These are phyloP conservation scores for Nasonia vitripennis DNA, from an alignment of 1,140 invertebrate species.

Conservation along the genomic window DNA sequence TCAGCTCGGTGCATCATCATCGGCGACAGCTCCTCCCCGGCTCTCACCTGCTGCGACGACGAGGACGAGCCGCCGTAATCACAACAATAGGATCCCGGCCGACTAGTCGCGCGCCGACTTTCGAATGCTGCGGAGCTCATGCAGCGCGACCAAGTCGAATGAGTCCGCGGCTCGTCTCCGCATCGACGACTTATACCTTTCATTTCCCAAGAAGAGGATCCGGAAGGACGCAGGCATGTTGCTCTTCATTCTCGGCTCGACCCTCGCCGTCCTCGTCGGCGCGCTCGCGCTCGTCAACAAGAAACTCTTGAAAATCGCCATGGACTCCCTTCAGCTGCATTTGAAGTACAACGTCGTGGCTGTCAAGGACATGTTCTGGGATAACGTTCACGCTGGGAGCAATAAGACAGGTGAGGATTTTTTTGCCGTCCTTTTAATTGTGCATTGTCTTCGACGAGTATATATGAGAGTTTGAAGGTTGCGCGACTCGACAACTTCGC, in stretches of 20 bases:
- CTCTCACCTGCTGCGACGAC: too few relatives aligned
- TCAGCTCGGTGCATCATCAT: too few relatives aligned
- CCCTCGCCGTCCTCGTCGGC: conserved; percentile 23
- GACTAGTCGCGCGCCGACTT: conserved; percentile 24
- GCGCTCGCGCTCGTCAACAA: background rate
- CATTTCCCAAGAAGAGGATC: background rate
- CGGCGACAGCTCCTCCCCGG: too few relatives aligned
- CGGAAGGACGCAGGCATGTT: conserved; percentile 27
- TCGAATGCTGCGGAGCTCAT: conserved; percentile 17
- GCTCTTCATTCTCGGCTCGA: conserved; percentile 58
- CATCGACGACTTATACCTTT: background rate
- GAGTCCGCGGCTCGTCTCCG: conserved; percentile 39
- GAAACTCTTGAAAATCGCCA: background rate
- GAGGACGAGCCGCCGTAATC: too few relatives aligned
- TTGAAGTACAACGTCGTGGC: conserved; percentile 77
- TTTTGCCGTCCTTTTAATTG: conserved; percentile 26
- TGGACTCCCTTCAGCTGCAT: conserved; percentile 51
- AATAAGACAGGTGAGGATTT: conserved; percentile 76
- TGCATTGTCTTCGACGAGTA: background rate
- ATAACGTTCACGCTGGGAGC: conserved; percentile 70
- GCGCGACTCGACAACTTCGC: too few relatives aligned
- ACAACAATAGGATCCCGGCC: background rate
- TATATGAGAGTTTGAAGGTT: background rate
- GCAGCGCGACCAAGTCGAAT: conserved; percentile 55
- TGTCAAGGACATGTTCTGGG: conserved; percentile 73